Evolutionary conservation across 2,797 vertebrate genomes (phyloP), one percentile per base, ranked within the genome.

Genomic region (Oceanodroma leucorhoa): DNA sequence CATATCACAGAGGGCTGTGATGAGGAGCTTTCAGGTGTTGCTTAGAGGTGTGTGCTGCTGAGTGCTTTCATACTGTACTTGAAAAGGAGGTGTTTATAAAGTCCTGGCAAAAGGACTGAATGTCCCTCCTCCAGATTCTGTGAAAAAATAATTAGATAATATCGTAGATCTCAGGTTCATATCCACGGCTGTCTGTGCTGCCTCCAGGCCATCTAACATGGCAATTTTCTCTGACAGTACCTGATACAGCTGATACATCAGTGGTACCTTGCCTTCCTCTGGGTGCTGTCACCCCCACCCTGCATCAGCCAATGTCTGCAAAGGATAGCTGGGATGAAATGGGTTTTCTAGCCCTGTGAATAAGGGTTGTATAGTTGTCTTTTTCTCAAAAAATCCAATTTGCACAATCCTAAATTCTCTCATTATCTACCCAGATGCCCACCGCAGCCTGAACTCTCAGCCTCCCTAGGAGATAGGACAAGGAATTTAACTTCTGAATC

Each of bases 81-180:
- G 19, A 72, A 85, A 81, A 76, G 14, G 11, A 93, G 67, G 21
- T 87, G 64, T 90, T 95, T 64, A 32, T 89, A 48, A 87, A 24
- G 45, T 85, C 18, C 46, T 10, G 10, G 58, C 2, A 41, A 83
- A 67, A 83, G 69, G 54, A 79, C n/a, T 69, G 65, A 72, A 40
- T 55, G 66, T 92, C 75, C 55, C n/a, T 90, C 51, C 65, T 86
- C 69, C 54, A 79, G 40, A 45, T 79, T 72, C 82, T 94, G 76
- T 89, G 79, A 79, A 94, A 89, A 93, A 79, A 66, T 83, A 89
- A 96, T 95, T 80, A 78, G 89, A 24, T 69, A 54, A 51, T 50
- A 61, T 27, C 6, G 2, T 27, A 72, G 48, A 30, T 48, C 46
- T 94, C 65, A 22, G 70, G 36, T 41, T 94, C 36, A 36, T 27